Conservation (phyloP, 2,797 vertebrate genomes). For the Siniperca obscura region DNA sequence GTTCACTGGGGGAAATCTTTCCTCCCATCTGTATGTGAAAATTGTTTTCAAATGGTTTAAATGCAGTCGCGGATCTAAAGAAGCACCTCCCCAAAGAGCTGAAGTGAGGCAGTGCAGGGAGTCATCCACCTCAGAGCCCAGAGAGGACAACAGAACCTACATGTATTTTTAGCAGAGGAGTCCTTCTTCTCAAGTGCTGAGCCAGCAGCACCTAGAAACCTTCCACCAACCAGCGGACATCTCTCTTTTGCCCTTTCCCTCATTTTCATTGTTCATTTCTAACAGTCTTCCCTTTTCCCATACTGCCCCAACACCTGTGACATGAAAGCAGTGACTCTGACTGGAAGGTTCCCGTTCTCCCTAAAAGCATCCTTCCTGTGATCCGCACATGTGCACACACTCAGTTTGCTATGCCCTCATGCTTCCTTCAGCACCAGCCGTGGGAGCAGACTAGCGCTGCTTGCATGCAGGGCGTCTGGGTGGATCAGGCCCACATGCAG, state of each 20-base stretch:
- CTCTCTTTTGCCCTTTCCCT: constrained; percentile 8
- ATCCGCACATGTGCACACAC: constrained; percentile 16
- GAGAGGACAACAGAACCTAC: constrained; percentile 46
- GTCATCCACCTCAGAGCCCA: constrained; percentile 32
- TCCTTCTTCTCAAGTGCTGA: constrained; percentile 89
- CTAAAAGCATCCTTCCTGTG: constrained; percentile 13
- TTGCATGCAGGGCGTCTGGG: constrained; percentile 46
- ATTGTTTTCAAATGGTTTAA: constrained; percentile 17
- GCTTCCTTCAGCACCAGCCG: constrained; percentile 19
- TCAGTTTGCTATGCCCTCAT: constrained; percentile 7
- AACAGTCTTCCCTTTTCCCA: not conserved
- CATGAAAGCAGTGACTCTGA: constrained; percentile 15
- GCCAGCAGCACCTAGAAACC: constrained; percentile 56
- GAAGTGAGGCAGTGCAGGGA: constrained; percentile 10
- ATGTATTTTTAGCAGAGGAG: constrained; percentile 85
- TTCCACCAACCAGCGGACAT: constrained; percentile 24
- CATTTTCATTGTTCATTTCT: not conserved
- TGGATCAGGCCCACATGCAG: constrained; percentile 68
- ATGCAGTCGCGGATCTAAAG: constrained; percentile 6
- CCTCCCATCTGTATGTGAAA: constrained; percentile 13
- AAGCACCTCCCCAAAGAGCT: constrained; percentile 1
- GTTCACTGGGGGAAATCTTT: not conserved
- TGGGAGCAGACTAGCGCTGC: constrained; percentile 39
- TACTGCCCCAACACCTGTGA: not conserved
- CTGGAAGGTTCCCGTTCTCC: constrained; percentile 6